phyloP scores from a whole-genome alignment of 2,888 invertebrate genomes.

The Cantharis nigra region DNA sequence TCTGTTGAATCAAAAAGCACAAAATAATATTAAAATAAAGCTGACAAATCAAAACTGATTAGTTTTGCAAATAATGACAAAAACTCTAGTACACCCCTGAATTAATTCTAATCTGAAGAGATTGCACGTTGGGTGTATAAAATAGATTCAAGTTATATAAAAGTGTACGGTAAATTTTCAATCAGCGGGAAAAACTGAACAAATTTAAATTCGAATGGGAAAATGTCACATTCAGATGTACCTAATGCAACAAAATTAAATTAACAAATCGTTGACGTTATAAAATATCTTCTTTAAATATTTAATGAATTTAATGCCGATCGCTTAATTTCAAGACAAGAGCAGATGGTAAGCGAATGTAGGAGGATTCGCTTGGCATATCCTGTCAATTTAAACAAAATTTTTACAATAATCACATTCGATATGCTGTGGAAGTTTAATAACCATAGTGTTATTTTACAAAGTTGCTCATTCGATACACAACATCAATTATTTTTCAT shows the following conservation, averaged over 20 bases:
- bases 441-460: neutral
- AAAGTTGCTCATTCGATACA: neutral
- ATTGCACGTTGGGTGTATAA: neutral
- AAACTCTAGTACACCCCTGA: too few species aligned
- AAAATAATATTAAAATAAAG: too few species aligned
- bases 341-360: conserved; percentile 11
- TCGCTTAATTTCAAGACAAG: neutral
- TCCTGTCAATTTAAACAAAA: neutral
- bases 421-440: neutral
- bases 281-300: conserved; percentile 15
- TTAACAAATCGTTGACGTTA: conserved; percentile 1
- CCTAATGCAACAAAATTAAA: conserved; percentile 7
- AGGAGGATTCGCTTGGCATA: neutral
- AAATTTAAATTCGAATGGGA: conserved; percentile 2
- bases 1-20: too few species aligned
- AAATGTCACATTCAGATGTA: neutral
- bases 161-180: neutral
- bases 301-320: conserved; percentile 2
- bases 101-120: too few species aligned
- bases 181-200: neutral
- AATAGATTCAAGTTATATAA: neutral
- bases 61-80: too few species aligned
- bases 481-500: neutral
- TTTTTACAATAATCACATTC: neutral
- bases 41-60: too few species aligned